Percentiles rank a stretch among this genome's conserved stretches.
Conservation (phyloP, 2,888 invertebrate genomes). For the Operophtera brumata region DNA sequence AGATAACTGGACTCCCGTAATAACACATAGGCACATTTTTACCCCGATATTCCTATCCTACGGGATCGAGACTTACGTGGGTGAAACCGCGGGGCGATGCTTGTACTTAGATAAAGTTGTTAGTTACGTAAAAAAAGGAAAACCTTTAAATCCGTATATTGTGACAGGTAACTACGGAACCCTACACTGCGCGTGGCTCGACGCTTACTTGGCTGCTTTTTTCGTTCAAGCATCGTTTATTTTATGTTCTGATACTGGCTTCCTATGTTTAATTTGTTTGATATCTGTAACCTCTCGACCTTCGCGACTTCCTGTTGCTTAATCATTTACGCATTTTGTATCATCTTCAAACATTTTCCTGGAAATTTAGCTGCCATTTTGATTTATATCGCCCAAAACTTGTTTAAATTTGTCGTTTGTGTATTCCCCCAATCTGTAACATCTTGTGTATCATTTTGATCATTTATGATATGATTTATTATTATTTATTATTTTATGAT, state of each 20-base stretch:
- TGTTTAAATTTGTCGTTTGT: constrained; percentile 20
- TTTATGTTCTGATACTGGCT: constrained; percentile 37
- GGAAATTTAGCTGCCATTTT: constrained; percentile 9
- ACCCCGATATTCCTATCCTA: too few species aligned
- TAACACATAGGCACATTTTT: too few species aligned
- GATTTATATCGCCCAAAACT: constrained; percentile 16
- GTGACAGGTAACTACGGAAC: too few species aligned
- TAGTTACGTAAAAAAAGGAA: too few species aligned
- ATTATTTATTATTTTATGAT: not conserved
- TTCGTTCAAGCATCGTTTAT: not conserved
- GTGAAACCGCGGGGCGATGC: too few species aligned
- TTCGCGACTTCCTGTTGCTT: constrained; percentile 41
- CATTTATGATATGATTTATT: constrained; percentile 6
- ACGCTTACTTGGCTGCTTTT: too few species aligned
- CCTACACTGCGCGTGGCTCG: too few species aligned
- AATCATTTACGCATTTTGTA: constrained; percentile 33
- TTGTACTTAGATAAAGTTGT: too few species aligned
- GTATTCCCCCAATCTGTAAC: constrained; percentile 4
- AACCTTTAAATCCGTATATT: too few species aligned
- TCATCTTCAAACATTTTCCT: constrained; percentile 25
- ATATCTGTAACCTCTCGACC: constrained; percentile 34
- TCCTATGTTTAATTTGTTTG: constrained; percentile 39
- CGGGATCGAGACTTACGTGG: too few species aligned
- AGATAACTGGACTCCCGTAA: too few species aligned
- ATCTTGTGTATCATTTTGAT: constrained; percentile 5